Evolutionary conservation across 2,113 vertebrate genomes (phyloP), one percentile per base, ranked within the genome.

Genomic region (Actinemys pallida): DNA sequence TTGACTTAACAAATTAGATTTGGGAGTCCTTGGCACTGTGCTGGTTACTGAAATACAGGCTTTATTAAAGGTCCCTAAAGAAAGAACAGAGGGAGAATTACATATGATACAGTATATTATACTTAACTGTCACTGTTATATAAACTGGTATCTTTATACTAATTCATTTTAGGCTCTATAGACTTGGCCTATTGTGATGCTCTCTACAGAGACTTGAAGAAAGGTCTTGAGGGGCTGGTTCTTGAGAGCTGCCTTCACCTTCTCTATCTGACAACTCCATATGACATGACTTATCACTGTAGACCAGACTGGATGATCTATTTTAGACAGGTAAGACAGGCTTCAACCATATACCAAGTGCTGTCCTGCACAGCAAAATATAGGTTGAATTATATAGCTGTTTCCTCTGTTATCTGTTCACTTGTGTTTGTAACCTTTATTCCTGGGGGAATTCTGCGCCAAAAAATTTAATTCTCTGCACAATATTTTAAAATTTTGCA

Each of bases 301-400:
- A 98, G 96, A 35, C 99, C 99, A 27, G 98, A 99, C 22, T 99
- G 99, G 99, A 99, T 99, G 98, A 93, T 99, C 65, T 99, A 98
- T 96, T 98, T 99, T 96, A 98, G 98, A 93, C 99, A 99, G 99
- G 99, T 99, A 87, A 96, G 90, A 84, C 22, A 45, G 81, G 42
- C 35, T 83, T 76, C 80, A 87, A 81, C 29, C 3, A 0, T 87
- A 4, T 12, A 45, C 19, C 39, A 76, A 42, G 19, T 76, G 39
- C 72, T 45, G 6, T 8, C 25, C 12, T 47, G 22, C 25, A 27
- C 3, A 35, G n/a, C 31, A 22, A 57, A 59, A 29, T 39, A 39
- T 14, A 56, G 45, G 45, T n/a, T 47, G 45, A 12, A 16, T 78
- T 78, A 78, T 47, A 14, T 47, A 78, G 24, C 75, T 25, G 6